Base-by-base conservation (phyloP, 2,797 vertebrate species). In the Gallirallus australis region DNA sequence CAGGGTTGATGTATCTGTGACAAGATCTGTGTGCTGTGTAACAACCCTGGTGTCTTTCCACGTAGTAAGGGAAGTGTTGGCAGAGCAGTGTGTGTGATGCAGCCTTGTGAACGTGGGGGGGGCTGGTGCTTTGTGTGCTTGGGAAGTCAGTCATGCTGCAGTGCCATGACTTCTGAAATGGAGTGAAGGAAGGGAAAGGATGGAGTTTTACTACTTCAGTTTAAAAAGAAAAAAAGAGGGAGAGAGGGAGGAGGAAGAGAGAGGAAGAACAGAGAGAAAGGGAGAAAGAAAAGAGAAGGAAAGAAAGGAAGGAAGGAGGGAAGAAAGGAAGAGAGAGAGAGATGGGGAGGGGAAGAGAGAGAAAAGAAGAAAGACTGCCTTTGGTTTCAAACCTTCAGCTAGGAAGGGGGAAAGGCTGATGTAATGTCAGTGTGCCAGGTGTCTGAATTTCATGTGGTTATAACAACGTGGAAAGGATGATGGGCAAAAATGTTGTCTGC, bases 41-140 rank as follows among this genome's bases (percentile, higher is more conserved):
- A 25, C 5, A 30, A 17, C 15, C 6, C 42, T 4, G 39, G 7
- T 53, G 17, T 48, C 28, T 66, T 31, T 76, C 37, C 63, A 6
- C 2, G 1, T 5, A 10, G 30, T 15, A 35, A 28, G 40, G 48
- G 5, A 35, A 2, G 39, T 1, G 2, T 19, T 70, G 40, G 39
- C 54, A 35, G 16, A 64, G 39, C 30, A 17, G 15, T 3, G 0
- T 15, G 0, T 18, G 0, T 15, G 42, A 7, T 20, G 57, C 39
- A 16, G 30, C 40, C n/a, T 37, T 39, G 53, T 39, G 30, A 69
- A 28, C n/a, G 11, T 3, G 1, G 30, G 30, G 30, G 30, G 35
- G 30, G 21, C 39, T 54, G 64, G 27, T 21, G 23, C 27, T 47
- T 20, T 20, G 1, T 21, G 19, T 15, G 3, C 30, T n/a, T 27